Evolutionary conservation across 2,888 invertebrate genomes (phyloP).

Genomic region (Campoplex nolae): DNA sequence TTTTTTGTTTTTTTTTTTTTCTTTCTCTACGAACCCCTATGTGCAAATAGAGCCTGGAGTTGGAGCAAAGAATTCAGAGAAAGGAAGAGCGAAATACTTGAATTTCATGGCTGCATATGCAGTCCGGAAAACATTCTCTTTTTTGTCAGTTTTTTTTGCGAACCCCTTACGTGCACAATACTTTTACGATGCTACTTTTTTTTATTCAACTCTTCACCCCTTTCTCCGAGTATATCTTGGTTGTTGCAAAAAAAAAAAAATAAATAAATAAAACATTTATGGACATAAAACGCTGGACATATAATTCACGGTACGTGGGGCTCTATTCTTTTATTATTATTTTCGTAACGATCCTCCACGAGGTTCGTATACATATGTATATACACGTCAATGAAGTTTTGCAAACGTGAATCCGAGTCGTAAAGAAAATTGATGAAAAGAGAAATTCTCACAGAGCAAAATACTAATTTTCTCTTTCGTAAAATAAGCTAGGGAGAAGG

Average conservation of each 20-base stretch:
- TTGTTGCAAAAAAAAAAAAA: neutral
- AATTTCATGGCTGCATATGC: conserved; percentile 29
- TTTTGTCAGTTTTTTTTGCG: conserved; percentile 7
- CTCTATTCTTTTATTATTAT: conserved; percentile 40
- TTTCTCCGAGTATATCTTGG: neutral
- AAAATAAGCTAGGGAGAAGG: too few species aligned
- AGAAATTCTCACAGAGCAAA: neutral
- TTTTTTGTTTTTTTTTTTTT: too few species aligned
- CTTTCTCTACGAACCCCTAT: neutral
- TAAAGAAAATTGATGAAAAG: conserved; percentile 2
- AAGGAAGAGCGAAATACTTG: neutral
- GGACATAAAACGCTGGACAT: conserved; percentile 44
- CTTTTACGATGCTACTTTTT: conserved; percentile 44
- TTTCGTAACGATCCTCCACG: conserved; percentile 47
- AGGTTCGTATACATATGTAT: conserved; percentile 10
- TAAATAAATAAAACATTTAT: neutral
- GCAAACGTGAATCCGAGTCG: neutral
- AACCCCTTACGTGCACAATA: neutral
- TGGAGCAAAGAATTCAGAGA: neutral
- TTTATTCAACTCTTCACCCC: neutral
- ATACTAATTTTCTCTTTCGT: conserved; percentile 8
- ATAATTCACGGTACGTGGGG: conserved; percentile 41
- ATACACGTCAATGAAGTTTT: conserved; percentile 5
- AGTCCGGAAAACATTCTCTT: conserved; percentile 29
- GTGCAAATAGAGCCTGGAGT: conserved; percentile 31